Evolutionary conservation across 2,797 vertebrate species (phyloP).

Genomic region (Dermochelys coriacea): DNA sequence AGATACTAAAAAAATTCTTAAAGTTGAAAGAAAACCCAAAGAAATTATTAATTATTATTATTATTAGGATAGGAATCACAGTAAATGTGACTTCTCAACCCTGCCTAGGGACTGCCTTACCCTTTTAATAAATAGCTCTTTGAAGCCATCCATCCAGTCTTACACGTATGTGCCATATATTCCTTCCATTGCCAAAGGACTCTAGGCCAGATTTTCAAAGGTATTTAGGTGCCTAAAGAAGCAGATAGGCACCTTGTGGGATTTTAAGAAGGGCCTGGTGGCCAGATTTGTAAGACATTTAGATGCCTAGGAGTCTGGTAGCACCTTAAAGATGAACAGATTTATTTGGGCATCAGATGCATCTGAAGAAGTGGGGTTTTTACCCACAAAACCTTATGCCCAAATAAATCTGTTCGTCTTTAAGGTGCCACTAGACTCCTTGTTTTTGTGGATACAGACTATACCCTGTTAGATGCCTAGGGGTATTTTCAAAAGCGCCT

Average conservation of each 20-base stretch:
- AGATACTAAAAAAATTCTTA: not conserved
- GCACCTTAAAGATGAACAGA: no score
- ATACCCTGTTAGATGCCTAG: not conserved
- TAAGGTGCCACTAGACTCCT: no score
- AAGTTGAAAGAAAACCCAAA: rapidly evolving
- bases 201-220: not conserved
- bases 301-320: not conserved
- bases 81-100: not conserved
- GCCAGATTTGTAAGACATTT: not conserved
- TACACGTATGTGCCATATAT: not conserved
- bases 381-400: no score
- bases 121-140: not conserved
- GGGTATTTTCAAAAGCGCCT: not conserved
- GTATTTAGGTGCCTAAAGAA: not conserved
- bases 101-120: not conserved
- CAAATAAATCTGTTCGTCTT: no score
- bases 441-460: no score
- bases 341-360: no score
- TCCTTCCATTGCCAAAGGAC: not conserved
- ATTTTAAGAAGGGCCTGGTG: not conserved
- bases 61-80: not conserved
- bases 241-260: not conserved
- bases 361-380: no score
- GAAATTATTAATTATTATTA: not conserved
- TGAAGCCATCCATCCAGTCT: not conserved